phyloP scores from a whole-genome alignment of 1,140 invertebrate species.

The Mycetomoellerius zeteki region DNA sequence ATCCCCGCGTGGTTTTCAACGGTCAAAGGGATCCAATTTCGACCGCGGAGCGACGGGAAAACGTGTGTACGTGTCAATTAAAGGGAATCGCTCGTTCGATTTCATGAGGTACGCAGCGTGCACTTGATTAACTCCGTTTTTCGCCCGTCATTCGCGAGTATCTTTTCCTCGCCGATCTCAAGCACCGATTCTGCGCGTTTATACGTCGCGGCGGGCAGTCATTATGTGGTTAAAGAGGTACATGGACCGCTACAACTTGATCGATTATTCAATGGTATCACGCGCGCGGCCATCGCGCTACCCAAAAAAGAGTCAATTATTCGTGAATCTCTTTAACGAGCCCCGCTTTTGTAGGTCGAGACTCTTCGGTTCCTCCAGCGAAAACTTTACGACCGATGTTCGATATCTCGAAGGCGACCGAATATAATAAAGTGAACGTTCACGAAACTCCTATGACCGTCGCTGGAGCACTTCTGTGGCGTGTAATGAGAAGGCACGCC shows the following conservation, averaged over 20 bases:
- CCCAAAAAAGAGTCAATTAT: constrained; percentile 71
- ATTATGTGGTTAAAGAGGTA: constrained; percentile 60
- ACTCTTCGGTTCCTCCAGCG: neutral
- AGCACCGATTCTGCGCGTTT: constrained; percentile 32
- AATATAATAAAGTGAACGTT: constrained; percentile 6
- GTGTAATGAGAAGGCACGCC: constrained; percentile 33
- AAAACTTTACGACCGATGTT: constrained; percentile 17
- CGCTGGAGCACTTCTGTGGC: neutral
- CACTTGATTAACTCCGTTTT: constrained; percentile 73
- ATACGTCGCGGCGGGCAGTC: constrained; percentile 22
- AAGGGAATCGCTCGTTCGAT: constrained; percentile 55
- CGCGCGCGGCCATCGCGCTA: neutral
- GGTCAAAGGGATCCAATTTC: constrained; percentile 54
- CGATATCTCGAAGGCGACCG: constrained; percentile 12
- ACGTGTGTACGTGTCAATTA: constrained; percentile 74
- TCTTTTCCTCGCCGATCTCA: neutral
- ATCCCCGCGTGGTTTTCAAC: neutral
- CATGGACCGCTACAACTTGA: constrained; percentile 59
- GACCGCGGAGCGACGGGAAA: neutral
- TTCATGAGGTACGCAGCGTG: constrained; percentile 29
- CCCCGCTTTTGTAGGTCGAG: constrained; percentile 41
- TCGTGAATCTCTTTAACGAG: constrained; percentile 62
- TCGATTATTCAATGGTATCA: constrained; percentile 67
- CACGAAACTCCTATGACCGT: neutral
- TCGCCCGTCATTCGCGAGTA: constrained; percentile 48